phyloP scores from a whole-genome alignment of 30 jellyfish, hydroid and myxozoan genomes.

The Nemopilema nomurai region DNA sequence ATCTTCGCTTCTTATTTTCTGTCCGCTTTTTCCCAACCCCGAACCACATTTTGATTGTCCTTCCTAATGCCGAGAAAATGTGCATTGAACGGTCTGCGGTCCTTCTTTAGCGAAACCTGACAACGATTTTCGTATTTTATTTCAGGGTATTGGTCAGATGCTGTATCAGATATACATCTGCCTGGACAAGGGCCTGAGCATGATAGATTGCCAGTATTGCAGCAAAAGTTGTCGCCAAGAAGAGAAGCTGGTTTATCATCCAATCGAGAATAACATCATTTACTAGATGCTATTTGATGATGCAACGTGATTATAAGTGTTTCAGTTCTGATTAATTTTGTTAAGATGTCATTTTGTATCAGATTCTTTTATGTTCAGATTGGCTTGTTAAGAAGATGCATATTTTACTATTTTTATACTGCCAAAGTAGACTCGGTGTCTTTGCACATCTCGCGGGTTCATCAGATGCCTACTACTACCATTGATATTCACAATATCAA shows the following conservation, averaged over 20 bases:
- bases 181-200: constrained; percentile 63
- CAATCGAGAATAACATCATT: constrained; percentile 43
- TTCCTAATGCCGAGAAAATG: background rate
- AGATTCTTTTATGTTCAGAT: no score
- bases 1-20: no score
- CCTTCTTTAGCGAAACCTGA: background rate
- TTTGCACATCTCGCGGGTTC: no score
- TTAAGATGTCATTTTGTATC: no score
- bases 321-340: no score
- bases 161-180: constrained; percentile 72
- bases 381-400: no score
- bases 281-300: background rate
- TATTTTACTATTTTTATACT: no score
- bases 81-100: background rate
- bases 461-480: no score
- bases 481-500: no score
- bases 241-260: constrained; percentile 73
- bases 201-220: constrained; percentile 80
- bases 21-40: no score
- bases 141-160: constrained; percentile 81
- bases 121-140: background rate
- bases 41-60: background rate
- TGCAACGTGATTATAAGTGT: no score
- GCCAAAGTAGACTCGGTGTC: no score
- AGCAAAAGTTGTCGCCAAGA: constrained; percentile 61